Base-by-base conservation (phyloP, 2,797 vertebrate genomes). In the Halcyon smyrnensis region DNA sequence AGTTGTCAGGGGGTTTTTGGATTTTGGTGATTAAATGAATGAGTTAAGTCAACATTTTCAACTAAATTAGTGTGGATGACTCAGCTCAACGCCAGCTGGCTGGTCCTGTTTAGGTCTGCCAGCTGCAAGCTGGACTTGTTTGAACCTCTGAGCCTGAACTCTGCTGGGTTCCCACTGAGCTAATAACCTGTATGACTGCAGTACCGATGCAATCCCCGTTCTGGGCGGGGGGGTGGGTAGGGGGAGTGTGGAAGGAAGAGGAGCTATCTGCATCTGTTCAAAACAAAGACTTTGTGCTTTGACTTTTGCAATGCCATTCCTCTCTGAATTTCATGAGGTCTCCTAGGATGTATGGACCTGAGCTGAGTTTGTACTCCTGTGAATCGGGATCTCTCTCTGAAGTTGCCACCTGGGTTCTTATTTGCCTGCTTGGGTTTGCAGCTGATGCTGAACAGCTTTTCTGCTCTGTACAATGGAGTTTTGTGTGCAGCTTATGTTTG, bases 51-150 rank as follows among this genome's bases (percentile, higher is more conserved):
- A 79, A 43, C 20, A 51, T 32, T 94, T 81, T 80, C n/a, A 27
- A 32, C 75, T 41, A 13, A 5, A 27, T 18, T 39, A 76, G 56
- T 8, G 62, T 16, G 67, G 81, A 84, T 95, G 90, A 90, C 85
- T 95, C 80, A 93, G 93, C 87, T 84, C 63, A 5, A 27, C 10
- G 28, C 89, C 91, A 91, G 96, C 96, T 86, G 95, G 75, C 92
- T 84, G 76, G 19, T 46, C 87, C 69, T 91, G 76, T 91, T 93
- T 87, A 90, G 83, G 25, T 88, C 90, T 95, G 89, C 96, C 95
- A 95, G 93, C 95, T 95, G 94, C 89, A 95, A 88, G 67, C 93
- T 68, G 83, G 89, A 65, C 91, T 89, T 32, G 54, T 39, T 81
- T 91, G 91, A 91, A 85, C 84, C 79, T 73, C 39, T 15, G 41